Evolutionary conservation across 2,797 vertebrate species (phyloP), one percentile per base, ranked within the genome.

Genomic region (Protosalanx chinensis): DNA sequence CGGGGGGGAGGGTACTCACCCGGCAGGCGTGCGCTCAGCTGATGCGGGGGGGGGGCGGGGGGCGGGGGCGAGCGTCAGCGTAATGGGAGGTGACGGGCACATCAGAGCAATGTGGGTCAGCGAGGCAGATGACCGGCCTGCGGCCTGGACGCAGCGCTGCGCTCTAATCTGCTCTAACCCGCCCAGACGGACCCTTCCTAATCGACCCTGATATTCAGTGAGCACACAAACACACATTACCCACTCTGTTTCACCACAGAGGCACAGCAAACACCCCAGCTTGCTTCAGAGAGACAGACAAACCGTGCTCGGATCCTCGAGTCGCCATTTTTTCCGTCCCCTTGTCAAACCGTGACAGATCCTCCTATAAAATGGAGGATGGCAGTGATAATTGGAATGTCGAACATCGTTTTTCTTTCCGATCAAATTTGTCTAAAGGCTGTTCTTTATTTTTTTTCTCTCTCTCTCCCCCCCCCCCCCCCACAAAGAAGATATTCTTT

Each of bases 171-270:
- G 89, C 89, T 92, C 89, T 79, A 79, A 88, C 84, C 77, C 67
- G 29, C 78, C 88, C 90, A 95, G 92, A 92, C 89, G 82, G 91
- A n/a, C 88, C 85, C 91, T 91, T 88, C 88, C 83, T 93, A 93
- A 93, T 95, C 92, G 90, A 92, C 93, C 93, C 93, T 92, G 92
- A 95, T 95, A 94, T 92, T 94, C 92, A 95, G 69, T 94, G 93
- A 96, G 88, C 87, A 91, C 87, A 91, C 86, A 87, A 88, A 66
- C 93, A 92, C 90, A 78, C 87, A 89, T 91, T 91, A 88, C 70
- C 82, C 78, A 85, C 83, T 84, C 79, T 77, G 75, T 90, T 77
- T 65, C 68, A 49, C 63, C 63, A 15, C 20, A 15, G 68, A n/a
- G 32, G 49, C 29, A 35, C 51, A 16, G 51, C 15, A 29, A 35